Conservation (phyloP, 2,888 invertebrate genomes). For the Odontocerum albicorne region DNA sequence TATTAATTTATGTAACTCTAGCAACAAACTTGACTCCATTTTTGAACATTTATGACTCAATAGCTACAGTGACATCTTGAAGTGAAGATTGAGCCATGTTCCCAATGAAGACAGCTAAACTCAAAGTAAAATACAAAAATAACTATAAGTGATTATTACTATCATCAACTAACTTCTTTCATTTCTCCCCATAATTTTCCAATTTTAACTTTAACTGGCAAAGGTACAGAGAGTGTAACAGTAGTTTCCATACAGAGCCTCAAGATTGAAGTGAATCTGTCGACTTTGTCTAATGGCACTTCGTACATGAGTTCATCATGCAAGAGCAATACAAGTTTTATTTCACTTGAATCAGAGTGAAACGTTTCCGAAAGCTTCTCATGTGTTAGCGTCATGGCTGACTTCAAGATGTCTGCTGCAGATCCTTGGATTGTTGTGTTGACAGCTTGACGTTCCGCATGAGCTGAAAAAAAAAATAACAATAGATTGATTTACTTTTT, state of each 20-base stretch:
- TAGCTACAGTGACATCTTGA: too few relatives aligned
- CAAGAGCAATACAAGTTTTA: slow-evolving; percentile 81
- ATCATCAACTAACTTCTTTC: slow-evolving; percentile 9
- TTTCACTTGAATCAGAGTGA: slow-evolving; percentile 44
- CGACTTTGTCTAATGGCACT: slow-evolving; percentile 63
- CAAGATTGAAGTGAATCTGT: slow-evolving; percentile 63
- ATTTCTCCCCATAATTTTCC: slow-evolving; percentile 78
- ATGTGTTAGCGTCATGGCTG: slow-evolving; percentile 82
- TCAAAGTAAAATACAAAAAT: too few relatives aligned
- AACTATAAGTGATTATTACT: neutral
- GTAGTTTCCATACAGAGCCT: slow-evolving; percentile 81
- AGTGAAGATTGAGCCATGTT: too few relatives aligned
- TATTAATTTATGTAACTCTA: too few relatives aligned
- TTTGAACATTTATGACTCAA: too few relatives aligned
- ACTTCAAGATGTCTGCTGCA: slow-evolving; percentile 94
- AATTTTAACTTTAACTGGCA: slow-evolving; percentile 84
- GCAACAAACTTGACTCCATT: too few relatives aligned
- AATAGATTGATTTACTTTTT: too few relatives aligned
- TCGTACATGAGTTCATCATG: slow-evolving; percentile 98
- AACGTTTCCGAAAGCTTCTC: slow-evolving; percentile 52
- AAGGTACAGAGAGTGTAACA: slow-evolving; percentile 70
- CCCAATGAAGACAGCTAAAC: too few relatives aligned
- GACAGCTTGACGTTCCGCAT: slow-evolving; percentile 94
- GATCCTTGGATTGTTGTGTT: slow-evolving; percentile 97
- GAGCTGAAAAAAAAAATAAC: slow-evolving; percentile 58